Evolutionary conservation across 2,113 vertebrate species (phyloP).

Genomic region (Chamaea fasciata): DNA sequence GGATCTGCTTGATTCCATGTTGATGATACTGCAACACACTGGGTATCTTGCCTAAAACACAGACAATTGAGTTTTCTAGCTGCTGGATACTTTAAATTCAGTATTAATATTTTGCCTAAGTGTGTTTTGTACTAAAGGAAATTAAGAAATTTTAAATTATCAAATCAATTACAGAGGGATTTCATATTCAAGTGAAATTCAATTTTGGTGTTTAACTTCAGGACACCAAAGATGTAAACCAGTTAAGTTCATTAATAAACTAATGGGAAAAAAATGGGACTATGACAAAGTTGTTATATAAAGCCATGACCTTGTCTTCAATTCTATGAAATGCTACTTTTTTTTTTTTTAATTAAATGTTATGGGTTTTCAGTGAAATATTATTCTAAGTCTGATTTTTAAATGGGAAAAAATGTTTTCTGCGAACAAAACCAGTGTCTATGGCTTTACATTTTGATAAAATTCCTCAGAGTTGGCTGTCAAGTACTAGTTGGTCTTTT

Average conservation of each 20-base stretch:
- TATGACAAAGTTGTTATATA: background rate
- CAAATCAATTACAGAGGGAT: background rate
- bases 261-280: background rate
- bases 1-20: background rate
- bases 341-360: background rate
- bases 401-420: background rate
- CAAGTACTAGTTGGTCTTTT: background rate
- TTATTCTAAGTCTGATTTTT: background rate
- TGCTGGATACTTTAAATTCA: background rate
- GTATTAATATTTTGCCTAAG: background rate
- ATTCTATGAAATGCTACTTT: background rate
- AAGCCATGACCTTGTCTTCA: background rate
- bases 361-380: background rate
- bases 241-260: background rate
- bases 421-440: background rate
- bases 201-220: background rate
- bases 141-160: background rate
- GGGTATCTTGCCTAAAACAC: background rate
- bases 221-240: background rate
- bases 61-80: background rate
- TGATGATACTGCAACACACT: background rate
- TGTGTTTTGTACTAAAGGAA: background rate
- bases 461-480: background rate
- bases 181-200: background rate
- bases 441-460: background rate